A percentile compares a stretch with the other conserved stretches of the same genome.
Conservation (phyloP, 2,113 vertebrate species). For the Montifringilla adamsi region DNA sequence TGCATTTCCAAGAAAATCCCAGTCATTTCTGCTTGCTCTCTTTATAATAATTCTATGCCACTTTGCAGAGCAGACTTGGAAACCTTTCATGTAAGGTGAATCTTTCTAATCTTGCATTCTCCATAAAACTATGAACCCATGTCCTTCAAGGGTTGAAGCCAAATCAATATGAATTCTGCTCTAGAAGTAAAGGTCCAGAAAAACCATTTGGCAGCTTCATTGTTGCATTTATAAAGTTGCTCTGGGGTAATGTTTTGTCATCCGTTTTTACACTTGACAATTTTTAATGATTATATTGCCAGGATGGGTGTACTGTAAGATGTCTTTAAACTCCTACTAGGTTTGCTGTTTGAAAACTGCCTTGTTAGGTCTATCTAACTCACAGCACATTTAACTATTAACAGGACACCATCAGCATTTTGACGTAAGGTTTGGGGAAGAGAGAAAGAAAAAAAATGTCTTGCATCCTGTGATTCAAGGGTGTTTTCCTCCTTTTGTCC, state of each 20-base stretch:
- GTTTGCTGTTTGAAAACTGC: conserved; percentile 27
- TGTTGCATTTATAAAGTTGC: conserved; percentile 31
- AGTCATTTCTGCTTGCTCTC: background rate
- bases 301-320: conserved; percentile 24
- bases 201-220: conserved; percentile 26
- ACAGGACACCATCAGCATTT: background rate
- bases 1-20: background rate
- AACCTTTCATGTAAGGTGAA: background rate
- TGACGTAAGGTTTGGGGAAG: background rate
- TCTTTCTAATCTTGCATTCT: background rate
- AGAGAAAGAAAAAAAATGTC: background rate
- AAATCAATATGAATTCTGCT: conserved; percentile 17
- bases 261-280: conserved; percentile 53
- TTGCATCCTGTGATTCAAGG: background rate
- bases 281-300: conserved; percentile 54
- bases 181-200: conserved; percentile 26
- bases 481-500: background rate
- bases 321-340: conserved; percentile 45
- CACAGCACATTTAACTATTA: conserved; percentile 16
- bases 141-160: background rate
- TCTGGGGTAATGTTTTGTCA: conserved; percentile 60
- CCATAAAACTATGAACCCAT: background rate
- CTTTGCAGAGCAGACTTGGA: background rate
- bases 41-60: background rate
- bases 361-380: conserved; percentile 42